Percentiles rank a stretch among this genome's conserved stretches.
These are phyloP conservation scores for Corythoichthys intestinalis DNA, from an alignment of 2,113 vertebrate species.

Conservation along the genomic window DNA sequence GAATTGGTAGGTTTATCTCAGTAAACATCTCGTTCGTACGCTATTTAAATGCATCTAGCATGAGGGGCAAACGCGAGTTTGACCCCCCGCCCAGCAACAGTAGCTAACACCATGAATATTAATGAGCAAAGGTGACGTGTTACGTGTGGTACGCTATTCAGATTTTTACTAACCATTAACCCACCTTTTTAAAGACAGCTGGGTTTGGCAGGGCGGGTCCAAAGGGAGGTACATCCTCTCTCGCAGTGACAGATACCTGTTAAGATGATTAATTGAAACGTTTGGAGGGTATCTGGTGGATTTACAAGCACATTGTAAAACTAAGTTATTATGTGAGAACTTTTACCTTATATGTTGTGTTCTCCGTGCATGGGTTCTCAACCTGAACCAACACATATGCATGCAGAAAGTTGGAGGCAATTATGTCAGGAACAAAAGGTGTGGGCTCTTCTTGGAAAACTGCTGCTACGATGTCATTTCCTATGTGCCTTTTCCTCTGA, in stretches of 20 bases:
- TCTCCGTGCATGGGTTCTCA: slow-evolving; percentile 74
- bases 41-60: too few species aligned
- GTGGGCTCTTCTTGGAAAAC: slow-evolving; percentile 94
- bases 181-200: slow-evolving; percentile 87
- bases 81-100: too few species aligned
- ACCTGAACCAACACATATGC: slow-evolving; percentile 90
- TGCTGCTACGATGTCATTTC: slow-evolving; percentile 93
- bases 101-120: too few species aligned
- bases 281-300: background rate
- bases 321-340: background rate
- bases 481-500: slow-evolving; percentile 93
- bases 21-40: too few species aligned
- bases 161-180: background rate
- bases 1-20: too few species aligned
- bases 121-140: too few species aligned
- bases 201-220: slow-evolving; percentile 85
- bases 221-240: slow-evolving; percentile 88
- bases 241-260: slow-evolving; percentile 88
- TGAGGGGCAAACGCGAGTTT: too few species aligned
- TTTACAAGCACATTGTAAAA: background rate
- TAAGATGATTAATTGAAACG: slow-evolving; percentile 8
- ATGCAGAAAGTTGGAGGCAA: slow-evolving; percentile 95
- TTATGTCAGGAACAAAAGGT: slow-evolving; percentile 95
- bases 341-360: slow-evolving; percentile 87
- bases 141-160: background rate